Conservation (phyloP, 2,113 vertebrate species). For the Stigmatopora nigra region DNA sequence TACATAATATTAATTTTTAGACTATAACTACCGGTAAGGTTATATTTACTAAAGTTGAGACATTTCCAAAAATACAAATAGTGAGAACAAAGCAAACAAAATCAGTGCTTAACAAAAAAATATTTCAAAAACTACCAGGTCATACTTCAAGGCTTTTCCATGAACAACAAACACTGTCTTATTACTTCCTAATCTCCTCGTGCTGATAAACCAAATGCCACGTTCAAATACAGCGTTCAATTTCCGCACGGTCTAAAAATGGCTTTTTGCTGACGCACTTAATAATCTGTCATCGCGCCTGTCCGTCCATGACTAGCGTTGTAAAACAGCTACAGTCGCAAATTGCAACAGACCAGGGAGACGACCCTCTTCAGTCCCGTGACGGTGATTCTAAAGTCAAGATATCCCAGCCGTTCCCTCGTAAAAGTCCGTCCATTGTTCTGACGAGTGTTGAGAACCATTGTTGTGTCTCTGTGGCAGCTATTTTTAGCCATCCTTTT, state of each 20-base stretch:
- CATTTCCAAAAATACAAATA: too few species aligned
- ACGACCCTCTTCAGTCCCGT: constrained; percentile 13
- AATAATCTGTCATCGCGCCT: not conserved
- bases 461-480: constrained; percentile 23
- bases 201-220: not conserved
- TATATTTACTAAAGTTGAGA: too few species aligned
- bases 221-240: not conserved
- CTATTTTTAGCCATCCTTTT: constrained; percentile 30
- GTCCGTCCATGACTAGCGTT: constrained; percentile 26
- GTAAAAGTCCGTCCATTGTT: not conserved
- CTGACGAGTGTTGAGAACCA: constrained; percentile 45
- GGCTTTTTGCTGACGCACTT: not conserved
- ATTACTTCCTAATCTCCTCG: not conserved
- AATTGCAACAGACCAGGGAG: constrained; percentile 34
- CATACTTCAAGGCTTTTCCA: not conserved
- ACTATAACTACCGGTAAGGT: too few species aligned
- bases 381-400: constrained; percentile 42
- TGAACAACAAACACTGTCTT: not conserved
- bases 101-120: too few species aligned
- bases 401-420: not conserved
- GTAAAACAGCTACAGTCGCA: constrained; percentile 31
- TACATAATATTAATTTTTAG: not conserved
- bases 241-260: not conserved
- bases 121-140: too few species aligned
- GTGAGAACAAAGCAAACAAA: too few species aligned